Percentiles rank a stretch among this genome's conserved stretches.
Evolutionary conservation across 2,797 vertebrate species (phyloP).

Genomic region (Sebastes dallii): DNA sequence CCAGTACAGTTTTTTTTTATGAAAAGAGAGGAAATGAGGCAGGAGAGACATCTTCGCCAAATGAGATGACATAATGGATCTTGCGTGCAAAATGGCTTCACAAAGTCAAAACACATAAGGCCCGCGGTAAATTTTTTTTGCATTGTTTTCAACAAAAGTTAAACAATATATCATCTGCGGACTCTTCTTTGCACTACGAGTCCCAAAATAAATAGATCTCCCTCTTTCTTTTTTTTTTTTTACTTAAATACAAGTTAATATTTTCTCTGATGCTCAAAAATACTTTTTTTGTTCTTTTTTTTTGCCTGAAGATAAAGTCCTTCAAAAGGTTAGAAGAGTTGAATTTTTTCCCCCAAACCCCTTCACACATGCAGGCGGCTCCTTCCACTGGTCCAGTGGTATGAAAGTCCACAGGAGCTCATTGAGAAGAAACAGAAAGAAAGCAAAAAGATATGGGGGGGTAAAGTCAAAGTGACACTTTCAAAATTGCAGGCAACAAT

Average conservation of each 20-base stretch:
- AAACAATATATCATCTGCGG: slow-evolving; percentile 76
- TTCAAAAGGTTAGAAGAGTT: slow-evolving; percentile 68
- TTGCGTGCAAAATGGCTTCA: slow-evolving; percentile 91
- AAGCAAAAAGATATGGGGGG: slow-evolving; percentile 36
- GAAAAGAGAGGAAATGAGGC: slow-evolving; percentile 53
- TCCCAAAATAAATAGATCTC: slow-evolving; percentile 84
- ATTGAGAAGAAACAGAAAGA: slow-evolving; percentile 21
- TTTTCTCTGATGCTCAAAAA: slow-evolving; percentile 81
- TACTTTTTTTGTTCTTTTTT: slow-evolving; percentile 70
- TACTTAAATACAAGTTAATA: slow-evolving; percentile 83
- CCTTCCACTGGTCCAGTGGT: slow-evolving; percentile 65
- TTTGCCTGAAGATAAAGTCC: slow-evolving; percentile 69
- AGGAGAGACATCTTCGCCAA: slow-evolving; percentile 33
- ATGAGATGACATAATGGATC: slow-evolving; percentile 61
- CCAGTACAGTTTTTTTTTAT: slow-evolving; percentile 31
- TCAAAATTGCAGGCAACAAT: slow-evolving; percentile 54
- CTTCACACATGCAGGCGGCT: slow-evolving; percentile 64
- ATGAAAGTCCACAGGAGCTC: slow-evolving; percentile 57
- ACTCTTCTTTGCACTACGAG: slow-evolving; percentile 71
- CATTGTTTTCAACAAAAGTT: slow-evolving; percentile 81
- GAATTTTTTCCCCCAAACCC: slow-evolving; percentile 31
- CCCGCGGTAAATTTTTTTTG: slow-evolving; percentile 81
- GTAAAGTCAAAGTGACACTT: slow-evolving; percentile 48
- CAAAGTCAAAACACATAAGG: slow-evolving; percentile 88
- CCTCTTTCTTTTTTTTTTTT: slow-evolving; percentile 68